Base-by-base conservation (phyloP, 64 coral and sea anemone species). In the Pachyseris speciosa region DNA sequence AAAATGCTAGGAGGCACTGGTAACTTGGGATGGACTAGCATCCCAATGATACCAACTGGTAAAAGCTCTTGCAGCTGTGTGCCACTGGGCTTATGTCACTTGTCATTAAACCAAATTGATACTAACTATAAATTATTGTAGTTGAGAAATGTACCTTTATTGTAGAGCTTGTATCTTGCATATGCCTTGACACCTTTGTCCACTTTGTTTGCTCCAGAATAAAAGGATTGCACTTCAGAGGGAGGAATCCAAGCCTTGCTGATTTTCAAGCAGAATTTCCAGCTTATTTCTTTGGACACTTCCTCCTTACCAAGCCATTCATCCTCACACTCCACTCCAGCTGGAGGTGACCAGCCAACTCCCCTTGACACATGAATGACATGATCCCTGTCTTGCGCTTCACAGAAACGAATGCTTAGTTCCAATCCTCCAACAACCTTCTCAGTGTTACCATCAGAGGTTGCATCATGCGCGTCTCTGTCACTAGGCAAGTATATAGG, bases 161-260 rank as follows among this genome's bases (percentile, higher is more conserved):
- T 91, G 73, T 90, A 93, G 76, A 99, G 92, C 39, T 99, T 99
- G 75, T 93, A 99, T 90, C 97, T 84, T 58, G 88, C 66, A 87
- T 99, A 99, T 71, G 79, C 90, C 72, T 71, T 85, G 36, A 59
- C 64, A 28, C 72, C 44, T 32, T 84, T 85, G 43, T 78, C 75
- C 19, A 13, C 27, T 70, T 91, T 86, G 16, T 75, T 57, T 55
- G 48, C 17, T 48, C 50, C 24, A 38, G 45, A 63, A 11, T 48
- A 2, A 88, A 76, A 67, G 29, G 68, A 80, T 22, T 92, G 19
- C 29, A 94, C 20, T 34, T 95, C 27, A 26, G 60, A 88, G 6
- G 33, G 17, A 87, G 97, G 91, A 72, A 99, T 68, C 94, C 90
- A 93, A 9, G 90, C 94, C 66, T 83, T 95, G 27, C 22, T 93